Evolutionary conservation across 2,797 vertebrate genomes (phyloP).

Genomic region (Sebastes variabilis): DNA sequence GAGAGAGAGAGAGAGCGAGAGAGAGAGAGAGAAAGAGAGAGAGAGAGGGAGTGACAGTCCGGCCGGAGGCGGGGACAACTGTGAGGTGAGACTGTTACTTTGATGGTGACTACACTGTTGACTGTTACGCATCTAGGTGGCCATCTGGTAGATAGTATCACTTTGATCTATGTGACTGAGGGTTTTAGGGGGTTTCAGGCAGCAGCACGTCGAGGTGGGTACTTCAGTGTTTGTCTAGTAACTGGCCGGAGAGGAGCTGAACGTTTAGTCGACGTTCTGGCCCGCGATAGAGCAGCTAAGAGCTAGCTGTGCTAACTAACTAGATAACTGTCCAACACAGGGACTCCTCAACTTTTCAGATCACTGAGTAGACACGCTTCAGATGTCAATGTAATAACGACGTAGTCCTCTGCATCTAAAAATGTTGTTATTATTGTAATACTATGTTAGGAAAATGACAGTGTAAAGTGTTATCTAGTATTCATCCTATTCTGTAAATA

Average conservation of each 20-base stretch:
- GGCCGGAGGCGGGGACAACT: constrained; percentile 70
- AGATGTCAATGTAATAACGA: not conserved
- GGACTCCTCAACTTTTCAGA: constrained; percentile 66
- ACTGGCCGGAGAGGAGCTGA: constrained; percentile 34
- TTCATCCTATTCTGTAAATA: not conserved
- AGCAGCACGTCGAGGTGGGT: constrained; percentile 23
- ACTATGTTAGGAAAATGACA: not conserved
- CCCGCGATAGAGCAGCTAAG: constrained; percentile 62
- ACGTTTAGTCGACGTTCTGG: constrained; percentile 73
- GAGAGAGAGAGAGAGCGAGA: constrained; percentile 35
- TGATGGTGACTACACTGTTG: constrained; percentile 65
- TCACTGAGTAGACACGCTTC: constrained; percentile 19
- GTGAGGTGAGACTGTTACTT: constrained; percentile 74
- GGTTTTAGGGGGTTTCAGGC: not conserved
- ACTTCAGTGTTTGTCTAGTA: constrained; percentile 1
- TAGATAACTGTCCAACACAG: constrained; percentile 46
- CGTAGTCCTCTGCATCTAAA: not conserved
- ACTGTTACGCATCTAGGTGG: constrained; percentile 36
- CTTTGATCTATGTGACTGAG: not conserved
- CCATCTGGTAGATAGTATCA: constrained; percentile 40
- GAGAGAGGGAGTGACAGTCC: constrained; percentile 56
- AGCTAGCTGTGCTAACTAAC: constrained; percentile 69
- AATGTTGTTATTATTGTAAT: not conserved
- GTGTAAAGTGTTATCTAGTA: not conserved
- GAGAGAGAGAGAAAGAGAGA: constrained; percentile 43